These are phyloP conservation scores for Pseudococcus viburni DNA, from an alignment of 2,888 invertebrate species.

Conservation along the genomic window DNA sequence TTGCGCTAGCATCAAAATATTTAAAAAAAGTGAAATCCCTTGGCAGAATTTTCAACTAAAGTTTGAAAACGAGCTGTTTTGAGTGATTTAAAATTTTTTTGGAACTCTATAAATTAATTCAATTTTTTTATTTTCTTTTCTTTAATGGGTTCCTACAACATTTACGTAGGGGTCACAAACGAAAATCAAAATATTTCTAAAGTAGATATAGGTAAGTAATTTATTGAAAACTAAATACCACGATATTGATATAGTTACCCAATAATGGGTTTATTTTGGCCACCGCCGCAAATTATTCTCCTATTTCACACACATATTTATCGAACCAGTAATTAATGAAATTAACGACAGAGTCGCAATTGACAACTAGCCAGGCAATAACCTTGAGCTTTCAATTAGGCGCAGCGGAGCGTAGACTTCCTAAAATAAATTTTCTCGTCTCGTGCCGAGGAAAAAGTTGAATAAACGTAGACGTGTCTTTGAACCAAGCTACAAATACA, in stretches of 20 bases:
- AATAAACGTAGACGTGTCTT: conserved; percentile 32
- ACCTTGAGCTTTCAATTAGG: conserved; percentile 27
- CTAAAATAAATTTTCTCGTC: conserved; percentile 19
- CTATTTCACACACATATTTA: neutral
- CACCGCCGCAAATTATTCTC: neutral
- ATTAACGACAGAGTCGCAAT: conserved; percentile 29
- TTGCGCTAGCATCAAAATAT: too few relatives aligned
- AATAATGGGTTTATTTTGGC: conserved; percentile 38
- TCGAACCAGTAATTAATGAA: conserved; percentile 32
- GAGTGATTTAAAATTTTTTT: too few relatives aligned
- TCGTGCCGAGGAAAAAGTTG: conserved; percentile 3
- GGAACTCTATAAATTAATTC: too few relatives aligned
- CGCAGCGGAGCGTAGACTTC: neutral
- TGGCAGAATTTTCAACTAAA: too few relatives aligned
- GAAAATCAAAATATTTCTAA: neutral
- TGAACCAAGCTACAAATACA: neutral
- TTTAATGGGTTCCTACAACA: too few relatives aligned
- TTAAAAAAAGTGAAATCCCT: too few relatives aligned
- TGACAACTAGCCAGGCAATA: conserved; percentile 23
- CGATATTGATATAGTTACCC: neutral
- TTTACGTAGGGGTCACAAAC: too few relatives aligned
- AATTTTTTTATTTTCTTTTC: too few relatives aligned
- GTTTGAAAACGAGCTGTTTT: too few relatives aligned
- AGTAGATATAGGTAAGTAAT: neutral
- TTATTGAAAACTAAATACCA: neutral